Conservation (phyloP, 2,113 vertebrate species). For the Pterocles gutturalis region DNA sequence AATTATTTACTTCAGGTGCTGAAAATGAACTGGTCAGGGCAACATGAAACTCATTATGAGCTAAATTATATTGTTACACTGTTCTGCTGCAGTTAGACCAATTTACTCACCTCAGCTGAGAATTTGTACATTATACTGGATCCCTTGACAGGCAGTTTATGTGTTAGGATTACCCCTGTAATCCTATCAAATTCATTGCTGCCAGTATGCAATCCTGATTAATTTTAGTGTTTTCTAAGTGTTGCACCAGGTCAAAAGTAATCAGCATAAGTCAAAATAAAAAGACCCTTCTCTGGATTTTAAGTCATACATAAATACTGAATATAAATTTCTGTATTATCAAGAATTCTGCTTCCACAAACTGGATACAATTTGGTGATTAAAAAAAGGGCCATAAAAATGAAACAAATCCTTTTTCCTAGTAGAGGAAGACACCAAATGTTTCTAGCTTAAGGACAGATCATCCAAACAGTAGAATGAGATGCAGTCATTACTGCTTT, state of each 20-base stretch:
- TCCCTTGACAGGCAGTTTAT: background rate
- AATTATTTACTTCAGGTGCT: constrained; percentile 22
- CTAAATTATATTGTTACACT: background rate
- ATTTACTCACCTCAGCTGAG: background rate
- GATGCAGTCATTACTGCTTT: background rate
- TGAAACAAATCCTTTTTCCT: background rate
- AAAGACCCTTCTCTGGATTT: background rate
- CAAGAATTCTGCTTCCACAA: background rate
- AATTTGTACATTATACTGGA: background rate
- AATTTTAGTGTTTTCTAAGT: background rate
- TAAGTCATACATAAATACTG: background rate
- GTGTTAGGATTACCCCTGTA: background rate
- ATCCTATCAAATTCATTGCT: background rate
- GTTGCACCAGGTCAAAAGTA: background rate
- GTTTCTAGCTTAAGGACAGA: background rate
- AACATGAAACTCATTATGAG: constrained; percentile 29
- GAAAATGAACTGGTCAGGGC: background rate
- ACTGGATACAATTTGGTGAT: background rate
- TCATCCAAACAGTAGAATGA: background rate
- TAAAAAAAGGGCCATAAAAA: background rate
- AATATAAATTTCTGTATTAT: background rate
- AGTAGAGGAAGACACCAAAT: background rate
- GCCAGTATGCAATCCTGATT: background rate
- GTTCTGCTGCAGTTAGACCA: background rate
- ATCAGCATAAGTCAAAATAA: background rate